phyloP scores from a whole-genome alignment of 92 coral and sea anemone species.

The Metridium senile region DNA sequence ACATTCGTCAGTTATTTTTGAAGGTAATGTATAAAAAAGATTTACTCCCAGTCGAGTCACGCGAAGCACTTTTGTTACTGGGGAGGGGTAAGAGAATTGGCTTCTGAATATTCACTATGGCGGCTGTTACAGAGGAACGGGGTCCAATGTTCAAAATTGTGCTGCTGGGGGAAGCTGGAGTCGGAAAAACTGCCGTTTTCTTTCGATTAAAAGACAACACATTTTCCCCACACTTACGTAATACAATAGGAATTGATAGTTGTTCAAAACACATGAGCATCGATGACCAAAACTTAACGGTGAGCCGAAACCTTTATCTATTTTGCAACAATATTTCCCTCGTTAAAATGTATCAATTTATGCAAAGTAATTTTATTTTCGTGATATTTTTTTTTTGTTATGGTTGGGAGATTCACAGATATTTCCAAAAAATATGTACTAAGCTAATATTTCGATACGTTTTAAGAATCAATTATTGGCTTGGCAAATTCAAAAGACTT shows the following conservation, averaged over 20 bases:
- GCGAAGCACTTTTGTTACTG: too few species aligned
- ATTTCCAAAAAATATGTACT: too few species aligned
- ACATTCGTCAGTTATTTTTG: too few species aligned
- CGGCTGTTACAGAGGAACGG: constrained; percentile 69
- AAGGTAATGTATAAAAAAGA: too few species aligned
- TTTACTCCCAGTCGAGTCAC: too few species aligned
- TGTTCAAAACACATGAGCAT: constrained; percentile 77
- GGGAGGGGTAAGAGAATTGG: neutral
- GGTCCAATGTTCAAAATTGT: constrained; percentile 92
- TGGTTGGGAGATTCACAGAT: too few species aligned
- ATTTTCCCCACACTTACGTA: constrained; percentile 54
- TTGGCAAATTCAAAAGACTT: too few species aligned
- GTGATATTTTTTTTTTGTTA: neutral
- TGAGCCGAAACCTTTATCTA: too few species aligned
- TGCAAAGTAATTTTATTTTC: neutral
- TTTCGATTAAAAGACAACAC: constrained; percentile 79
- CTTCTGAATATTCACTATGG: constrained; percentile 24
- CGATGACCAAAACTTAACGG: constrained; percentile 82
- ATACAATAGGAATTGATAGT: constrained; percentile 85
- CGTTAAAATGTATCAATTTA: neutral
- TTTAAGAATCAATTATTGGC: too few species aligned
- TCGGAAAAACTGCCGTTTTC: constrained; percentile 91
- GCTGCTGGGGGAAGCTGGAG: constrained; percentile 89
- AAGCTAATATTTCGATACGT: too few species aligned
- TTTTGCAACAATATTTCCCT: too few species aligned